Conservation (phyloP, 2,113 vertebrate genomes). For the Onychorhynchus coronatus region DNA sequence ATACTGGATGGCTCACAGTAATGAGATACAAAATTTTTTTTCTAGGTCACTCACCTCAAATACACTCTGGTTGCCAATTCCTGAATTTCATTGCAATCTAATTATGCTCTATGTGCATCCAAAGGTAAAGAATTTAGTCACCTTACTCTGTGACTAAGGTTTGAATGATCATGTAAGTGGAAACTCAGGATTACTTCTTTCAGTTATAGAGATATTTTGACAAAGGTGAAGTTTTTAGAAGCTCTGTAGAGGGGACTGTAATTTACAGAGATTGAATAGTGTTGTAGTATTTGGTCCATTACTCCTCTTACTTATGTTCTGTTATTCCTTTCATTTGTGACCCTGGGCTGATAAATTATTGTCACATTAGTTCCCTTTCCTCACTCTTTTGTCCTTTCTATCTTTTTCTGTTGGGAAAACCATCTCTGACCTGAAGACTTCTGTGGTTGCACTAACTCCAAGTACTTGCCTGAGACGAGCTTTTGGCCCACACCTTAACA, state of each 20-base stretch:
- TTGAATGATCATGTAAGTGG: neutral
- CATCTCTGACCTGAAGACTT: neutral
- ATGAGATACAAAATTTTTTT: neutral
- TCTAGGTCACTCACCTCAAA: constrained; percentile 7
- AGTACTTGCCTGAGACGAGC: neutral
- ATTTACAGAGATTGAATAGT: neutral
- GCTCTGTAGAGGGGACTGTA: neutral
- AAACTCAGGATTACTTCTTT: neutral
- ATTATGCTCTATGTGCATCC: neutral
- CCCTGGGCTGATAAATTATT: neutral
- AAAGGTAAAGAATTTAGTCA: neutral
- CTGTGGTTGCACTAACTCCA: neutral
- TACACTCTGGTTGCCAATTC: neutral
- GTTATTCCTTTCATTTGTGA: neutral
- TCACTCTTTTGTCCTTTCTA: neutral
- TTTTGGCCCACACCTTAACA: neutral
- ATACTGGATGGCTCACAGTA: neutral
- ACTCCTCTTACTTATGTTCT: neutral
- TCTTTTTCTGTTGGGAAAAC: neutral
- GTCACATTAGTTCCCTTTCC: neutral
- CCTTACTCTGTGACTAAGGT: neutral
- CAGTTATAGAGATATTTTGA: neutral
- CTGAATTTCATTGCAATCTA: neutral
- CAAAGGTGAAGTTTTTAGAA: neutral
- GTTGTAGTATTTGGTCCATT: neutral